phyloP scores from a whole-genome alignment of 2,113 vertebrate species.

The Eulacestoma nigropectus region DNA sequence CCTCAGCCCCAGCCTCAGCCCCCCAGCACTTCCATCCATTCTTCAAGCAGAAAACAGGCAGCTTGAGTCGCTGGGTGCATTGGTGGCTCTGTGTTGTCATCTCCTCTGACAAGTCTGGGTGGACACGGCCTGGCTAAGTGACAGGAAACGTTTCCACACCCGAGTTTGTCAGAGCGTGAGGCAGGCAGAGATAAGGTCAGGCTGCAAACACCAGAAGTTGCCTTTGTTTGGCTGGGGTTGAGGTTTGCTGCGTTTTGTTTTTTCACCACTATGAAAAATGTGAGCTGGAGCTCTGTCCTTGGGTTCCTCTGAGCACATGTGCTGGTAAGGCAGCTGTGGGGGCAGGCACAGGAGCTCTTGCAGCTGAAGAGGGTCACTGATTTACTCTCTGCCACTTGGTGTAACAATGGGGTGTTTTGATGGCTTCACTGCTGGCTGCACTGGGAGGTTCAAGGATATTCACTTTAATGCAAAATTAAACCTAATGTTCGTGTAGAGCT shows the following conservation, averaged over 20 bases:
- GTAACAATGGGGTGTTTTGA: not conserved
- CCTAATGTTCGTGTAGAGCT: not conserved
- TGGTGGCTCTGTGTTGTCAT: not conserved
- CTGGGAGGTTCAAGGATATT: not conserved
- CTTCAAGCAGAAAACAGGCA: not conserved
- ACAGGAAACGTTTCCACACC: not conserved
- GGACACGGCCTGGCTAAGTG: not conserved
- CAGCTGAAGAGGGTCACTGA: not conserved
- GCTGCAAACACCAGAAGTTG: not conserved
- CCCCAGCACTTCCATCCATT: not conserved
- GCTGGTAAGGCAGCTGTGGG: not conserved
- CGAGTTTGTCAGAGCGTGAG: accelerated
- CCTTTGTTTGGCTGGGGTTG: not conserved
- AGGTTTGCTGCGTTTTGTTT: not conserved
- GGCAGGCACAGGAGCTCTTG: not conserved
- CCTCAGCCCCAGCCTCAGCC: not conserved
- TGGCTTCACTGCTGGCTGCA: not conserved
- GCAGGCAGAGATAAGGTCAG: not conserved
- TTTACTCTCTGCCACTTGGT: not conserved
- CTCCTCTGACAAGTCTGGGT: not conserved
- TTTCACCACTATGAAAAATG: not conserved
- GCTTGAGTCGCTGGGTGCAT: accelerated
- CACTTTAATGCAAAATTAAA: not conserved
- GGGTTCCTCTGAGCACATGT: not conserved
- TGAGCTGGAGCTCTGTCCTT: not conserved